Evolutionary conservation across 2,888 invertebrate species (phyloP), one percentile per base, ranked within the genome.

Genomic region (Lathronympha strigana): DNA sequence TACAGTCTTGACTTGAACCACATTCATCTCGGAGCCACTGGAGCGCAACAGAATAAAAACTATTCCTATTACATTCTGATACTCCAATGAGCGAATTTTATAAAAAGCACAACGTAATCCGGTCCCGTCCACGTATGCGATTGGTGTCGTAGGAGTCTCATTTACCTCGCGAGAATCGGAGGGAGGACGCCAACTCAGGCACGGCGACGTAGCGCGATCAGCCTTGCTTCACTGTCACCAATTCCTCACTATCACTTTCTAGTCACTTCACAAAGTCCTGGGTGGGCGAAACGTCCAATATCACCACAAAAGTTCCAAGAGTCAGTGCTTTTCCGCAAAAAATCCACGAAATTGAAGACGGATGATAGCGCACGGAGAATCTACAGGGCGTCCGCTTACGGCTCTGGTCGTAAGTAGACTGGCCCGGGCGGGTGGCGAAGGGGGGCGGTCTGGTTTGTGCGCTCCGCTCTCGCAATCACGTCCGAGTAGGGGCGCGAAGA

Each of bases 131-230:
- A 88, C 88, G 87, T 88, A 86, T 83, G 82, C 84, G 81, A 82
- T 83, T 78, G 81, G 76, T 82, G 80, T 81, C 78, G 78, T 80
- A 84, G 80, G 80, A 86, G 85, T 83, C 81, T 83, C 83, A 86
- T 85, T 88, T 89, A 89, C 88, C 88, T 90, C 83, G 83, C 83
- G 82, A 86, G 86, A 86, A 81, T 80, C 82, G 80, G 84, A 86
- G 85, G 85, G 86, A 84, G 84, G 84, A 86, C 87, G 86, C 85
- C 84, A 86, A 82, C 84, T 85, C 84, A 82, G 84, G 84, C 84
- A 84, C 83, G 83, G 85, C 84, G 70, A 80, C 77, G 84, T 81
- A 83, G 84, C 84, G 81, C 83, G 79, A 83, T 72, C 81, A 84
- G 85, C 76, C 79, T 81, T 83, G 82, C 82, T 84, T 77, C 88